Evolutionary conservation across 2,888 invertebrate genomes (phyloP), one percentile per base, ranked within the genome.

Genomic region (Lepidochrysops patricia): DNA sequence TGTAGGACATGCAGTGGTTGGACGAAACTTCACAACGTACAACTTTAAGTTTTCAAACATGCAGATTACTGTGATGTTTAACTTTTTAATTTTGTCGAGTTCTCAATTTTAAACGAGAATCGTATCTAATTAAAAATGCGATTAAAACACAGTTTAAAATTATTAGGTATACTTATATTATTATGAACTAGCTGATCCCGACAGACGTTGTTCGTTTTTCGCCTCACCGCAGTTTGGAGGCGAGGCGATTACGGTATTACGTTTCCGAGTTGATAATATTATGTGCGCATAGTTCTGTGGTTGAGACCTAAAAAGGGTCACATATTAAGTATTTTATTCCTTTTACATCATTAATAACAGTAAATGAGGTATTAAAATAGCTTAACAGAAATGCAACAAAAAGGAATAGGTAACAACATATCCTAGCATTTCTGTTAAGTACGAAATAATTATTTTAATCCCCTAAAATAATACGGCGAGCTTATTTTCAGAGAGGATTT

Each of bases 331-430:
- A n/a, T n/a, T n/a, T n/a, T n/a, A n/a, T n/a, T n/a, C n/a, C n/a
- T n/a, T n/a, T n/a, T n/a, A n/a, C n/a, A n/a, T n/a, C n/a, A n/a
- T n/a, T n/a, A n/a, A n/a, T n/a, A n/a, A n/a, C n/a, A n/a, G n/a
- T n/a, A n/a, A n/a, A 89, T 98, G 19, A 5, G 35, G 35, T 35
- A 57, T 35, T 25, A 26, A 26, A 50, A 25, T 26, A 49, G 15
- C 12, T 23, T 4, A 25, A 25, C 25, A 19, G 2, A 50, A 26
- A 25, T 7, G 50, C 25, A 49, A 25, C 26, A 7, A 37, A 37
- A 37, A 13, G 7, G 6, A 13, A 1, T 13, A 43, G 15, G 37
- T 43, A 19, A 43, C 15, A 5, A 15, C 6, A 6, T 2, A 37
- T 43, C 37, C 19, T 15, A 2, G 25, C 4, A 25, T 25, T 49